phyloP scores from a whole-genome alignment of 2,888 invertebrate genomes.

The Acronicta psi region DNA sequence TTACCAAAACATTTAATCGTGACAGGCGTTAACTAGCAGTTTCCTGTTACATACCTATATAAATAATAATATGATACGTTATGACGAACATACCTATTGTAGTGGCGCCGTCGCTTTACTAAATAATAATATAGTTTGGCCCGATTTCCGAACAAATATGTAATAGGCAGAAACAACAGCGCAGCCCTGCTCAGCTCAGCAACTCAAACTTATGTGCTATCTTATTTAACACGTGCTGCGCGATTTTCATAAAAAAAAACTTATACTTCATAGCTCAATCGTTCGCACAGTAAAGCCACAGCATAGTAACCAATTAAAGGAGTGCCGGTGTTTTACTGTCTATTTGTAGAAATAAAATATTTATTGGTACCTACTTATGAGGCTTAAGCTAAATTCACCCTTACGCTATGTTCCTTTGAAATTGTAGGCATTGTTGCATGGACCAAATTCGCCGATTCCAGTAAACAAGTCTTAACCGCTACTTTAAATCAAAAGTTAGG shows the following conservation, averaged over 20 bases:
- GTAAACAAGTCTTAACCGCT: constrained; percentile 61
- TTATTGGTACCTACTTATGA: background rate
- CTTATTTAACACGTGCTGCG: background rate
- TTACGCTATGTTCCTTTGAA: constrained; percentile 1
- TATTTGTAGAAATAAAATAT: constrained; percentile 28
- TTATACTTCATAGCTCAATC: constrained; percentile 6
- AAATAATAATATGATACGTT: too few relatives aligned
- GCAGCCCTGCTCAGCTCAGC: background rate
- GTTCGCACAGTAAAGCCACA: too few relatives aligned
- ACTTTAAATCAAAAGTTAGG: constrained; percentile 73
- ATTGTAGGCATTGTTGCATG: constrained; percentile 3
- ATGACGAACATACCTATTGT: constrained; percentile 27
- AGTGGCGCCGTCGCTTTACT: constrained; percentile 16
- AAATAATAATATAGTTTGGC: constrained; percentile 23
- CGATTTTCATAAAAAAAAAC: background rate
- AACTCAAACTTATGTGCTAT: constrained; percentile 13
- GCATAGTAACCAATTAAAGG: too few relatives aligned
- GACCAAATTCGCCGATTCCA: background rate
- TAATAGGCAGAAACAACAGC: constrained; percentile 13
- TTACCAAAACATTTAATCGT: constrained; percentile 6
- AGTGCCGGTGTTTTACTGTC: constrained; percentile 18
- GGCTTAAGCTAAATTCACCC: constrained; percentile 23
- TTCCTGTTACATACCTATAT: too few relatives aligned
- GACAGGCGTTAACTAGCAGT: constrained; percentile 22
- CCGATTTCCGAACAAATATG: constrained; percentile 4